Conservation (phyloP, 1,140 invertebrate species). For the Trichogramma pretiosum region DNA sequence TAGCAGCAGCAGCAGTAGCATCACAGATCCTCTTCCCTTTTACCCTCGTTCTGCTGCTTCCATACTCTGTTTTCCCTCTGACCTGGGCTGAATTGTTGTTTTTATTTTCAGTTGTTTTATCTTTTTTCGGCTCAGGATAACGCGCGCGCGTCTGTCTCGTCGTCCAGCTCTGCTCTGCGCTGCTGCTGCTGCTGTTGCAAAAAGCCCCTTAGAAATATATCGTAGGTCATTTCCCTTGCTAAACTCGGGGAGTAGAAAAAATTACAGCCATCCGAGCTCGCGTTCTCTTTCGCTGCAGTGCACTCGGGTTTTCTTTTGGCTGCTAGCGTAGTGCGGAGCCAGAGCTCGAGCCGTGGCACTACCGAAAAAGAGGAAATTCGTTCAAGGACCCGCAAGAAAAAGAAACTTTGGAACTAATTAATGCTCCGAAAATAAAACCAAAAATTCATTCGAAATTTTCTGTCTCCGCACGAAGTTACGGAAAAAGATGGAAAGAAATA, state of each 20-base stretch:
- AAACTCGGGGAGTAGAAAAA: conserved; percentile 33
- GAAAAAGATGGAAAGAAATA: no score
- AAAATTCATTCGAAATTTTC: no score
- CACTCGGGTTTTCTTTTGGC: neutral
- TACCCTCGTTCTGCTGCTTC: no score
- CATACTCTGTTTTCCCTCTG: neutral
- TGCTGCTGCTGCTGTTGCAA: conserved; percentile 31
- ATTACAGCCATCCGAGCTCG: conserved; percentile 27
- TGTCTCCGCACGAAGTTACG: no score
- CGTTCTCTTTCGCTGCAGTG: conserved; percentile 15
- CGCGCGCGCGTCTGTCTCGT: neutral
- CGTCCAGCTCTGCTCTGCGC: no score
- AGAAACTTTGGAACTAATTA: no score
- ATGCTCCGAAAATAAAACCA: no score
- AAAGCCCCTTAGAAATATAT: conserved; percentile 42
- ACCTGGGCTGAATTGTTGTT: neutral
- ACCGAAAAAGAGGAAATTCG: no score
- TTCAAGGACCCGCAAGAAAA: no score
- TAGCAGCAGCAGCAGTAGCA: no score
- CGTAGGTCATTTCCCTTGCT: conserved; percentile 42
- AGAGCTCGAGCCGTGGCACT: no score
- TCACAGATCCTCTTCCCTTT: neutral
- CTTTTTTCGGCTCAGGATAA: no score
- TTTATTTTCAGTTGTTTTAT: neutral
- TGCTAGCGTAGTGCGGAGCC: neutral